phyloP scores from a whole-genome alignment of 2,113 vertebrate genomes.

The Burhinus bistriatus region DNA sequence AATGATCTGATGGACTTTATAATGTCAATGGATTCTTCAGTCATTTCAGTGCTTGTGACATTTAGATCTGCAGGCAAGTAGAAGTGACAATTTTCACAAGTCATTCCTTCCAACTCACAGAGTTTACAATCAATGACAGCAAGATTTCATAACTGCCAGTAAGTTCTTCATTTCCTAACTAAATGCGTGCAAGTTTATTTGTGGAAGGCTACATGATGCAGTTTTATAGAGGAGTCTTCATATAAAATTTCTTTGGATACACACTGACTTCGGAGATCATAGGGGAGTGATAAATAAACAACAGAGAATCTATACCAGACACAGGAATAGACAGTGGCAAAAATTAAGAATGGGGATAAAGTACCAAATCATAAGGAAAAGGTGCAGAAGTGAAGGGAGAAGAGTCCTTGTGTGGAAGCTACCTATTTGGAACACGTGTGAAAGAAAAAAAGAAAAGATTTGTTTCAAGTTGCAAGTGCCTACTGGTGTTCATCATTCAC shows the following conservation, averaged over 20 bases:
- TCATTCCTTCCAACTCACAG: conserved; percentile 37
- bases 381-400: neutral
- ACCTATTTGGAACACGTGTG: neutral
- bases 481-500: neutral
- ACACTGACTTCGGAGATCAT: neutral
- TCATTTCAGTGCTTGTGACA: conserved; percentile 44
- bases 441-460: neutral
- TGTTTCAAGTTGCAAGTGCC: neutral
- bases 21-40: conserved; percentile 60
- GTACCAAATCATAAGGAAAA: neutral
- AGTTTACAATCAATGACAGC: conserved; percentile 45
- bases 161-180: neutral
- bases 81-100: conserved; percentile 62
- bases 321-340: neutral
- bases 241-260: neutral
- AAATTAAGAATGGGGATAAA: neutral
- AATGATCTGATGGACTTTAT: conserved; percentile 18
- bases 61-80: conserved; percentile 51
- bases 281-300: neutral
- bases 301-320: neutral
- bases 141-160: conserved; percentile 9
- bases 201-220: neutral
- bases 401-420: neutral
- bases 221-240: neutral
- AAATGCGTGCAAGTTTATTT: neutral